These are phyloP conservation scores for Sminthurinus aureus DNA, from an alignment of 2,888 invertebrate genomes.

Conservation along the genomic window DNA sequence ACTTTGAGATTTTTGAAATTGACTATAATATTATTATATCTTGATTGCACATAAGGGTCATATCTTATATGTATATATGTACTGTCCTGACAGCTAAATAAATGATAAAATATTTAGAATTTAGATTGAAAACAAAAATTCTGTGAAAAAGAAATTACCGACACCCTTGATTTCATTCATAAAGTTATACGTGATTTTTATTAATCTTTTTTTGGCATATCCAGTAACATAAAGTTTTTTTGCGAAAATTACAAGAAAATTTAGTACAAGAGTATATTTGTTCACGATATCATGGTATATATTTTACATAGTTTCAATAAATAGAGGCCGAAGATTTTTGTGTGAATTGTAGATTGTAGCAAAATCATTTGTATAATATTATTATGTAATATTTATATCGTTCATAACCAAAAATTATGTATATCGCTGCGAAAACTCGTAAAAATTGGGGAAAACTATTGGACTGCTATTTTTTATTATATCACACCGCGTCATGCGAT, in stretches of 20 bases:
- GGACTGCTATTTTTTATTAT: too few relatives aligned
- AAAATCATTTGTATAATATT: neutral
- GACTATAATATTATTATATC: neutral
- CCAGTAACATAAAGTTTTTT: neutral
- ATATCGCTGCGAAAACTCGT: too few relatives aligned
- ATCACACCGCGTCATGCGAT: too few relatives aligned
- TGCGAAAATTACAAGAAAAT: neutral
- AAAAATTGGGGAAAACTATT: too few relatives aligned
- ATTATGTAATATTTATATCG: too few relatives aligned
- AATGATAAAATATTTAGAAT: neutral
- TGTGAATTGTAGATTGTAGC: neutral
- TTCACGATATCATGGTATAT: neutral
- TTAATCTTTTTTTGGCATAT: conserved; percentile 7
- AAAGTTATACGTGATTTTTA: neutral
- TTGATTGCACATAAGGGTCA: neutral
- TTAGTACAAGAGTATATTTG: neutral
- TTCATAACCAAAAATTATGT: too few relatives aligned
- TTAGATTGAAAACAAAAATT: neutral
- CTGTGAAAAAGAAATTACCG: neutral
- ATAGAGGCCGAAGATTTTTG: neutral
- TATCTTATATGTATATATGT: neutral
- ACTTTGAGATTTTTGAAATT: too few relatives aligned
- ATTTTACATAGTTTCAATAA: neutral
- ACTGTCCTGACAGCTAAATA: neutral
- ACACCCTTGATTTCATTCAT: neutral